Conservation (phyloP, 1,140 invertebrate genomes). For the Nebria ingens region DNA sequence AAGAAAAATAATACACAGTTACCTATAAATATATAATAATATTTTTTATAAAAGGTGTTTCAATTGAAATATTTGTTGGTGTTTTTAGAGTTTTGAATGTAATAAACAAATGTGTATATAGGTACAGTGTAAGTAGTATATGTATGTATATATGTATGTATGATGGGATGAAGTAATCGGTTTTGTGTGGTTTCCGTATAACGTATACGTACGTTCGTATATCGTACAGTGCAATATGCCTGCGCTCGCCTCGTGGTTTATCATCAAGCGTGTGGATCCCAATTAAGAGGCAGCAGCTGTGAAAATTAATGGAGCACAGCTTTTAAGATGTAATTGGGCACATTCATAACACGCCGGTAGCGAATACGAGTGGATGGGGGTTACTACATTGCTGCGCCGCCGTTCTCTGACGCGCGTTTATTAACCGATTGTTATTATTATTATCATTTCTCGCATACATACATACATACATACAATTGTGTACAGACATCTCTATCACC, state of each 20-base stretch:
- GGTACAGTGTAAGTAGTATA: too few species aligned
- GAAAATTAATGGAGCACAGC: conserved; percentile 55
- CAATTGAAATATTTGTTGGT: too few species aligned
- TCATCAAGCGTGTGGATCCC: conserved; percentile 48
- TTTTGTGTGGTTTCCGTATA: too few species aligned
- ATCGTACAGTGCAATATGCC: background rate
- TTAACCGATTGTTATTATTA: conserved; percentile 9
- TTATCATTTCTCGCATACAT: background rate
- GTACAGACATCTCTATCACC: too few species aligned
- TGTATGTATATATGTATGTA: too few species aligned
- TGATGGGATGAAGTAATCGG: background rate
- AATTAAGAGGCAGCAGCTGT: conserved; percentile 56
- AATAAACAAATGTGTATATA: too few species aligned
- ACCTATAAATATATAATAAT: too few species aligned
- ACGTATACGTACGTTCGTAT: background rate
- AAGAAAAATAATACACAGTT: too few species aligned
- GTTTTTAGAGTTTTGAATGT: too few species aligned
- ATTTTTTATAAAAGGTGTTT: too few species aligned
- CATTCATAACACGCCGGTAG: conserved; percentile 45
- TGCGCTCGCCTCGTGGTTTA: conserved; percentile 34
- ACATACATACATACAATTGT: too few species aligned
- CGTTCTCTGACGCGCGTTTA: conserved; percentile 7
- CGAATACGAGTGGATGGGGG: conserved; percentile 15
- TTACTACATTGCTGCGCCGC: conserved; percentile 19
- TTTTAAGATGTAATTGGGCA: conserved; percentile 56